Evolutionary conservation across 2,113 vertebrate genomes (phyloP).

Genomic region (Ptilorrhoa leucosticta): DNA sequence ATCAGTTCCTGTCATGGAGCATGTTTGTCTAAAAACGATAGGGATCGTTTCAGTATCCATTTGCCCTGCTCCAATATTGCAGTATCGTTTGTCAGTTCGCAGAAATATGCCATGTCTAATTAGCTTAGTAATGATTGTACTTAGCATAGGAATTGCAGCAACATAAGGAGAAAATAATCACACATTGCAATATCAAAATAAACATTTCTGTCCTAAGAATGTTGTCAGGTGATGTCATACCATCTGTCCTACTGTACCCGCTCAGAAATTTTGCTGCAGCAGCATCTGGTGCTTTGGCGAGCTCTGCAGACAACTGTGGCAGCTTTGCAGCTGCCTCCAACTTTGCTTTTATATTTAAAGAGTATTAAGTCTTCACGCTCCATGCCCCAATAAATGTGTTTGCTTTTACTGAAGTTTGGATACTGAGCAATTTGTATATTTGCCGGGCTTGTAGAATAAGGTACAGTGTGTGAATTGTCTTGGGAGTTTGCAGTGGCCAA

Average conservation of each 20-base stretch:
- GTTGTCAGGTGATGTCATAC: slow-evolving; percentile 27
- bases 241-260: slow-evolving; percentile 1
- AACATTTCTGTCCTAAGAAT: slow-evolving; percentile 45
- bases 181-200: slow-evolving; percentile 24
- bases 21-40: background rate
- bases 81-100: background rate
- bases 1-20: background rate
- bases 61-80: background rate
- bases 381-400: background rate
- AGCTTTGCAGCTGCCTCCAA: slow-evolving; percentile 45
- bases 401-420: background rate
- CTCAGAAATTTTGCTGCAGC: slow-evolving; percentile 21
- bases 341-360: slow-evolving; percentile 10
- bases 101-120: slow-evolving; percentile 45
- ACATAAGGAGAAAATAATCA: slow-evolving; percentile 64
- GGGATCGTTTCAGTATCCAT: background rate
- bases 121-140: slow-evolving; percentile 32
- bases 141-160: slow-evolving; percentile 55
- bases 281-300: slow-evolving; percentile 52
- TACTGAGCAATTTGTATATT: background rate
- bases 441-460: background rate
- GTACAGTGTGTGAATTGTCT: background rate
- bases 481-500: background rate
- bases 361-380: background rate
- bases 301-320: slow-evolving; percentile 10